Base-by-base conservation (phyloP, 2,888 invertebrate genomes). In the Pristionchus mayeri region DNA sequence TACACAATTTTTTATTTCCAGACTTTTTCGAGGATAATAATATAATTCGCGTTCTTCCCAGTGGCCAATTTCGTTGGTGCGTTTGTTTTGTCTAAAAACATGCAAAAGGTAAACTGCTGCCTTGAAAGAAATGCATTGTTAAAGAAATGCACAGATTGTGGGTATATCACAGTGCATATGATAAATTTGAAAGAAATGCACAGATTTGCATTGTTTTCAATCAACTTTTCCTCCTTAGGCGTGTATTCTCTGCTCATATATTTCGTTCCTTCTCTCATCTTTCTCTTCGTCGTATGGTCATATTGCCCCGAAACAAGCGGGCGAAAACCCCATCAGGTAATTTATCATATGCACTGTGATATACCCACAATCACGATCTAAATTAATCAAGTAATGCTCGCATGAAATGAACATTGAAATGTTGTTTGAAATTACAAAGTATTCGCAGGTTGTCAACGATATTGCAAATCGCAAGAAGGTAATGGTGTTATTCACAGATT, bases 11-110 rank as follows among this genome's bases (percentile, higher is more conserved):
- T 27, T 18, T 2, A 4, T 27, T 86, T 88, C 50, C 88, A 89
- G 79, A 87, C 88, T 16, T 71, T 89, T 16, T 86, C 88, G 3
- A 89, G 88, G 75, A 89, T 89, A 78, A 87, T 84, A 13, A 87
- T 88, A 11, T 88, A 89, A 40, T 89, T 89, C 85, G 87, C 87
- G 3, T 89, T 88, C 83, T 89, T 87, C 83, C 89, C 89, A 57
- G 85, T 88, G 44, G 89, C 87, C 44, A 89, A 89, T 79, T 85
- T 87, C 1, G 54, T 79, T 24, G 87, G 88, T 88, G 52, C n/a
- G n/a, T n/a, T n/a, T n/a, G n/a, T n/a, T n/a, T n/a, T n/a, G n/a
- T n/a, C n/a, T n/a, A n/a, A n/a, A n/a, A n/a, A n/a, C n/a, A n/a
- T n/a, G n/a, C n/a, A n/a, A n/a, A n/a, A 80, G 76, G n/a, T n/a